Base-by-base conservation (phyloP, 2,797 vertebrate species). In the Acrocephalus scirpaceus region DNA sequence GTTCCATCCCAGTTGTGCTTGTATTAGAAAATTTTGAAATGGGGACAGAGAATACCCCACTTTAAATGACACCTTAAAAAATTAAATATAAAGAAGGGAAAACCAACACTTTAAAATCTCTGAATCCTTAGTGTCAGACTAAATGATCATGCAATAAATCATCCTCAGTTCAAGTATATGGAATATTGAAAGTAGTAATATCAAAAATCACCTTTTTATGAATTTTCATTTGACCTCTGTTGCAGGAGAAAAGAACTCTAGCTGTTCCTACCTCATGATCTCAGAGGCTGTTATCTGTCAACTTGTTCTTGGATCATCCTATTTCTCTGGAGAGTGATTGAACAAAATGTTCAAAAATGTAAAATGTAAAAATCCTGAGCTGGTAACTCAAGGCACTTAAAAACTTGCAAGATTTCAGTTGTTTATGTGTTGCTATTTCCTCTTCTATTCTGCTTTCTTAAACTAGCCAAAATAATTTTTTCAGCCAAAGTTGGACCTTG, bases 171-270 rank as follows among this genome's bases (percentile, higher is more conserved):
- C 23, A 60, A n/a, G 16, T 60, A 34, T 30, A 42, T 87, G 64
- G n/a, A 71, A 36, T 71, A 71, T 19, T 64, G 36, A 6, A 80
- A 66, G 44, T 32, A n/a, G 26, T 48, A 23, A 3, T 84, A 77
- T 38, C 65, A 48, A 34, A 54, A 77, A 53, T 47, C 38, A 27
- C 71, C 7, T 61, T 60, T 54, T 88, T 45, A 65, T 64, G 50
- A 60, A 44, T 94, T 94, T 96, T 94, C 36, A 53, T 96, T 97
- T 97, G 50, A 53, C 73, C 82, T 97, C 85, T 95, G 18, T 98
- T 98, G 79, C 96, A 98, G 98, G 95, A 96, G 89, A 96, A 95
- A 80, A 97, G 32, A 92, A 66, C 61, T 81, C 74, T 77, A 79
- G 54, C 95, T 90, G 81, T 74, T 95, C 92, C 90, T 94, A 83